phyloP scores from a whole-genome alignment of 2,797 vertebrate species.

The Glossophaga mutica region DNA sequence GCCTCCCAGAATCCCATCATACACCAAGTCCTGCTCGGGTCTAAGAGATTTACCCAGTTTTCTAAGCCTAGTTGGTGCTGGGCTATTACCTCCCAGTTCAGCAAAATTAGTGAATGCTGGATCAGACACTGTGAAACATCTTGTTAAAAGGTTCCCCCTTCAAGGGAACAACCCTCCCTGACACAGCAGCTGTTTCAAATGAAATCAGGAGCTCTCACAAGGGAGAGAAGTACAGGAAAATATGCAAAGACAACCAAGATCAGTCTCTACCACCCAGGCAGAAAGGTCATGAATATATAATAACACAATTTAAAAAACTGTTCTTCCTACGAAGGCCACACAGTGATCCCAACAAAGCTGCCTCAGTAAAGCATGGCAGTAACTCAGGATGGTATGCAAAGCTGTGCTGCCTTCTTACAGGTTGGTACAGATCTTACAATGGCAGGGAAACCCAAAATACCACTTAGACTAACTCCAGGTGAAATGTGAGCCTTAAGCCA shows the following conservation, averaged over 20 bases:
- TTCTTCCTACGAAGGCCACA: neutral
- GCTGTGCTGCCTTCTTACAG: neutral
- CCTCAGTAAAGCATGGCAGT: neutral
- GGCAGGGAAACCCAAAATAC: neutral
- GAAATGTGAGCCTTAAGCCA: neutral
- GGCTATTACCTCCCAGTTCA: neutral
- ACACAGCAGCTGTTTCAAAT: neutral
- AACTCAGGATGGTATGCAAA: neutral
- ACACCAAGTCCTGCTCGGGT: neutral
- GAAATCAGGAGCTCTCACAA: neutral
- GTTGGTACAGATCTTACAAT: neutral
- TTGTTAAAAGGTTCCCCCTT: neutral
- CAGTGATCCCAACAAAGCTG: neutral
- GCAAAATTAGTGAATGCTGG: neutral
- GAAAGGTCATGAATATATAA: neutral
- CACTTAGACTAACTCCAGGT: neutral
- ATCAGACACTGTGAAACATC: neutral
- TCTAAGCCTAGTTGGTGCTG: neutral
- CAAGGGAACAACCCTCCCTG: neutral
- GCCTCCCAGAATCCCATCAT: neutral
- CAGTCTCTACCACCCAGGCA: neutral
- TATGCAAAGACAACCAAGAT: neutral
- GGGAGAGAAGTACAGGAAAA: neutral
- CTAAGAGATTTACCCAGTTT: neutral
- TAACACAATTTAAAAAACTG: neutral